A percentile compares a stretch with the other conserved stretches of the same genome.
phyloP scores from a whole-genome alignment of 2,797 vertebrate species.

The Gorsachius magnificus region DNA sequence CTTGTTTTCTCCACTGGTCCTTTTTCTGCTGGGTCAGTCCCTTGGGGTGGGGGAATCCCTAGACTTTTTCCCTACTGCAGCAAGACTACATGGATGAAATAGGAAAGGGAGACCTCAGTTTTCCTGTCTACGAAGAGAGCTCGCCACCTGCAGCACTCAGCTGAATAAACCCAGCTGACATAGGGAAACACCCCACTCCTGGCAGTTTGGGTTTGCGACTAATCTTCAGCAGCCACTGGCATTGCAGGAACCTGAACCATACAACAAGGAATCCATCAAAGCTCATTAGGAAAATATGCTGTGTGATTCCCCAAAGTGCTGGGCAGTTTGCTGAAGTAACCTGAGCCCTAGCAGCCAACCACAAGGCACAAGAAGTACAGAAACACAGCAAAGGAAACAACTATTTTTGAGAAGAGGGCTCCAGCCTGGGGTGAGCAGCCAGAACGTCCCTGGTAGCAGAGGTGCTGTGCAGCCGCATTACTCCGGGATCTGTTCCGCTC shows the following conservation, averaged over 20 bases:
- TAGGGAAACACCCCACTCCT: background rate
- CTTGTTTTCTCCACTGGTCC: background rate
- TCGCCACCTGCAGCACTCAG: background rate
- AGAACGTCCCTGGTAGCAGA: background rate
- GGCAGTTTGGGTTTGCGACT: background rate
- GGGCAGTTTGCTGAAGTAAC: background rate
- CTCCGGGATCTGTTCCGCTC: background rate
- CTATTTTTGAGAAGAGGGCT: background rate
- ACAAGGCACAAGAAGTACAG: background rate
- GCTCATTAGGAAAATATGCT: background rate
- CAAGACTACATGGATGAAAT: background rate
- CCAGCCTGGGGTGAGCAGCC: background rate
- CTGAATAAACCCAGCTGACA: background rate
- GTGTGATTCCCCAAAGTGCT: background rate
- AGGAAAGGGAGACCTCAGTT: background rate
- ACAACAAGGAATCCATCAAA: background rate
- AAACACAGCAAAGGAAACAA: background rate
- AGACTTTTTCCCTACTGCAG: background rate
- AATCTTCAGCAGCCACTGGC: background rate
- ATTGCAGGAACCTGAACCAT: background rate
- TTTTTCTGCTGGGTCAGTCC: background rate
- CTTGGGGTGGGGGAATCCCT: background rate
- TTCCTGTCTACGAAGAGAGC: background rate
- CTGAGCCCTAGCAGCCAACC: background rate
- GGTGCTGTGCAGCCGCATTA: background rate